Base-by-base conservation (phyloP, 2,113 vertebrate genomes). In the Cavia aperea region DNA sequence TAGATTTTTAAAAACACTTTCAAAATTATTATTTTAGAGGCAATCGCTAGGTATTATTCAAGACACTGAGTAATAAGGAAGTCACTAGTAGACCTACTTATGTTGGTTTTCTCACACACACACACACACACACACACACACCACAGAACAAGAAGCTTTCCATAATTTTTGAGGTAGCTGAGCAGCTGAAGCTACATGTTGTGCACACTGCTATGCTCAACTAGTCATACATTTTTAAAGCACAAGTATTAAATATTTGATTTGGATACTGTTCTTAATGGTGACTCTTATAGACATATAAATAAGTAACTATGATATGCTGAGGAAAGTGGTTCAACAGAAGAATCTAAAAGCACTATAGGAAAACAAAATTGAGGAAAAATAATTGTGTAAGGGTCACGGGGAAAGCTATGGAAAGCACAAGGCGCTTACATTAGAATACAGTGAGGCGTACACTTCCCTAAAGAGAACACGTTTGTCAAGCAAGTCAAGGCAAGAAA, bases 241-340 rank as follows among this genome's bases (percentile, higher is more conserved):
- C 63, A 5, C 46, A 79, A n/a, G 29, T 56, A 70, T 79, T 70
- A 84, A 43, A 94, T 79, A 63, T 79, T 85, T 92, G 79, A 92
- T 84, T 70, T 84, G 84, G n/a, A 79, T 11, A 46, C 8, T 56
- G n/a, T 86, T 18, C 33, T 62, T 88, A 77, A 70, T 49, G 78
- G n/a, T 2, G 12, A 60, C 18, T 15, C 10, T 56, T 85, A 85
- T 14, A 83, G 43, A 78, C 51, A 79, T 70, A 78, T n/a, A 56
- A 73, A 26, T 63, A 72, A 87, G 66, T 79, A 92, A 89, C 26
- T 72, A 94, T 73, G 81, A 81, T 58, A 12, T 10, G 63, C 23
- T 72, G 7, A 79, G 31, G n/a, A 39, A 81, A 81, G 39, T 89
- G 58, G 31, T 70, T 94, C 83, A 46, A 65, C 36, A 36, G 49